Evolutionary conservation across 2,888 invertebrate genomes (phyloP), one percentile per base, ranked within the genome.

Genomic region (Scaptomyza flava): DNA sequence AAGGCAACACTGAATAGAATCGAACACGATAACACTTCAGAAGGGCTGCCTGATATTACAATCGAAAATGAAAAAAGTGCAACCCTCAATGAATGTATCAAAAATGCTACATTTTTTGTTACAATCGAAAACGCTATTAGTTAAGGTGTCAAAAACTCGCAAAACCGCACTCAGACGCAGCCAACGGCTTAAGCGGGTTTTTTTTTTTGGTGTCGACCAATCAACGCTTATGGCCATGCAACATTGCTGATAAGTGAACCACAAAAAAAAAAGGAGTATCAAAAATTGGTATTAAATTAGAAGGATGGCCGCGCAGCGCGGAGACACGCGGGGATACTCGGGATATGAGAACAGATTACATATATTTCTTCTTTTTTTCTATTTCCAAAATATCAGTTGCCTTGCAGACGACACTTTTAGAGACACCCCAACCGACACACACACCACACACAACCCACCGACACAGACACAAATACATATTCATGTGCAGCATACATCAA

Each of bases 381-480:
- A 88, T 89, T 88, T 87, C 79, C 75, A 76, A 81, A 83, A 81
- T 84, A 87, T 87, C 84, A 80, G 77, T 54, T 68, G 61, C 50
- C 74, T 69, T 69, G 47, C 59, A 59, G 56, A 51, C 56, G 67
- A 59, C 71, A 54, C 48, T 33, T 30, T 54, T 38, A 51, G 46
- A 51, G 68, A 31, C 30, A 57, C 58, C 50, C 38, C 14, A 33
- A 27, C 41, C 34, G 47, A 30, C 33, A 30, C 38, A 61, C 51
- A 33, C 14, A 46, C 36, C 51, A 33, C 14, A 46, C 36, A 38
- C 12, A 36, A 41, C 6, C 9, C 42, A 36, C 17, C 6, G 23
- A 47, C 8, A 43, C 31, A 17, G n/a, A 31, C 27, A 41, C n/a
- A 3, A 7, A 43, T 20, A 45, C 45, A 41, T 41, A 34, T 33